phyloP scores from a whole-genome alignment of 2,888 invertebrate genomes.

The Urechis unicinctus region DNA sequence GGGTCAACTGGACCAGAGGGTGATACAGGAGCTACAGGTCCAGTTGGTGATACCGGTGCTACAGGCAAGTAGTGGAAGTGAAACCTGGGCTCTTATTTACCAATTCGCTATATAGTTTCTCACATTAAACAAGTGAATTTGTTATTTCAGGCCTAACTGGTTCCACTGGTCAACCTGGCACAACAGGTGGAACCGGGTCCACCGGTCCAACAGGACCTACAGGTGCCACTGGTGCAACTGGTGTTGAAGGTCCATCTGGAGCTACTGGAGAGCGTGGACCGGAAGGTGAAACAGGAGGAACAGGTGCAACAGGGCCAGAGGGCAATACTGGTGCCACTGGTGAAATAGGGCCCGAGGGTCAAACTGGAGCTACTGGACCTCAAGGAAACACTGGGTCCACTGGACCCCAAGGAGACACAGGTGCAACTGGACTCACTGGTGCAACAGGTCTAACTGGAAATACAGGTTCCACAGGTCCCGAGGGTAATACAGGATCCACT shows the following conservation, averaged over 20 bases:
- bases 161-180: background rate
- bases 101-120: no score
- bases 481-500: conserved; percentile 9
- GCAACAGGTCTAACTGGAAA: conserved; percentile 8
- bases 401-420: conserved; percentile 11
- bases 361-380: conserved; percentile 8
- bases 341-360: conserved; percentile 13
- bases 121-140: background rate
- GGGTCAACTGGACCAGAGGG: background rate
- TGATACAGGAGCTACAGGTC: conserved; percentile 55
- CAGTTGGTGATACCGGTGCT: background rate
- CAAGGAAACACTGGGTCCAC: conserved; percentile 7
- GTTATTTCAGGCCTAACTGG: background rate
- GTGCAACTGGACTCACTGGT: conserved; percentile 13
- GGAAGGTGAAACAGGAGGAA: conserved; percentile 3
- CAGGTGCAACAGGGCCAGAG: conserved; percentile 11
- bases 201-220: conserved; percentile 11
- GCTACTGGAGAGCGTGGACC: conserved; percentile 8
- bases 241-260: conserved; percentile 10
- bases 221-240: conserved; percentile 10
- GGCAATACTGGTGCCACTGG: conserved; percentile 18
- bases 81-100: no score
- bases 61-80: background rate
- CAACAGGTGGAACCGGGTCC: conserved; percentile 1
- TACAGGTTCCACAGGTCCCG: conserved; percentile 7